Evolutionary conservation across 2,797 vertebrate species (phyloP).

Genomic region (Helarctos malayanus): DNA sequence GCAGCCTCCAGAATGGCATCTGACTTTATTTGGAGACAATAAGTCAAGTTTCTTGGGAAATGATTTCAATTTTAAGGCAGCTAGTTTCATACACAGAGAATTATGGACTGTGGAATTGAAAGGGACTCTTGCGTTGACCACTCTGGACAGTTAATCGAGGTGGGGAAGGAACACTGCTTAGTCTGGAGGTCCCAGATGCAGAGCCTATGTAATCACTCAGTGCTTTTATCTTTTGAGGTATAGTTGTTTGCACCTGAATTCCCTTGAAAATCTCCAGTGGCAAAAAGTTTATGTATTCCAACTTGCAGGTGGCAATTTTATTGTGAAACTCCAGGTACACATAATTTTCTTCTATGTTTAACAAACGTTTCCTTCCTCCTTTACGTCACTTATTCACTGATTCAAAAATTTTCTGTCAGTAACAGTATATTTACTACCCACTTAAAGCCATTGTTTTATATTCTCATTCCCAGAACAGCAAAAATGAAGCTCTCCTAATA

Average conservation of each 20-base stretch:
- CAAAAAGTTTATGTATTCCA: background rate
- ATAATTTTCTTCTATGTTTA: background rate
- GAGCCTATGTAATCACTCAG: background rate
- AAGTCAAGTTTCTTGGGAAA: constrained; percentile 30
- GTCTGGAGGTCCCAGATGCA: background rate
- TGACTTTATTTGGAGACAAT: background rate
- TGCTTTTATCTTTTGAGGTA: background rate
- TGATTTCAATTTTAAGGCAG: background rate
- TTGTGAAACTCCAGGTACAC: constrained; percentile 16
- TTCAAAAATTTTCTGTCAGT: constrained; percentile 45
- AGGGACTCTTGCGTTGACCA: background rate
- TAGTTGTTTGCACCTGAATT: background rate
- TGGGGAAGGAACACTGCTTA: background rate
- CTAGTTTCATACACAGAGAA: background rate
- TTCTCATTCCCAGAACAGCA: background rate
- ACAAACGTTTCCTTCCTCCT: background rate
- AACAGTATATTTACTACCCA: constrained; percentile 54
- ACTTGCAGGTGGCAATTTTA: background rate
- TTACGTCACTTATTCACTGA: background rate
- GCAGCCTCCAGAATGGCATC: background rate
- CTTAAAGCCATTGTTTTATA: background rate
- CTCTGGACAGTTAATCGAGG: background rate
- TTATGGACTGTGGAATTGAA: background rate
- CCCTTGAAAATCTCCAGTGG: background rate
- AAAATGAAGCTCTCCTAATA: background rate